Percentiles rank a stretch among this genome's conserved stretches.
phyloP scores from a whole-genome alignment of 64 coral and sea anemone species.

The Astreopora myriophthalma region DNA sequence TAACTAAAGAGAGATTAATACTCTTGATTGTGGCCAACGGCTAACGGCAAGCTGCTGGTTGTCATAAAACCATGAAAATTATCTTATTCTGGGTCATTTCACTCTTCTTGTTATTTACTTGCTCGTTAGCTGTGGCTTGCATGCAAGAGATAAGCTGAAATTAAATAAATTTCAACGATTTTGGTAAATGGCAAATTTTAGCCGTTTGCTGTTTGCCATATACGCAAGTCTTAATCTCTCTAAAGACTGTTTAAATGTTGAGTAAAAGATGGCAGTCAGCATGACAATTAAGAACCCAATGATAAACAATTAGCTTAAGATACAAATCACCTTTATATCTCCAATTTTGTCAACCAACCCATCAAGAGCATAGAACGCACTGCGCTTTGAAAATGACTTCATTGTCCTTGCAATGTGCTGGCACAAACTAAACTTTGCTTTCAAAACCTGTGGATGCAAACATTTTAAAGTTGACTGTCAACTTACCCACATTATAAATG shows the following conservation, averaged over 20 bases:
- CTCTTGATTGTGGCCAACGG: no score
- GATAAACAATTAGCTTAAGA: background rate
- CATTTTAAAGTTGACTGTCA: background rate
- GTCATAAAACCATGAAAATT: no score
- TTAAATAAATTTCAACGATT: no score
- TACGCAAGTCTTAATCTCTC: no score
- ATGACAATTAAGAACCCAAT: background rate
- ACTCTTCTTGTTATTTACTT: no score
- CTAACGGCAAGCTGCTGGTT: no score
- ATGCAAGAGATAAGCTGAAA: no score
- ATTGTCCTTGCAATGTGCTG: slow-evolving; percentile 77
- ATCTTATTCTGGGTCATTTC: no score
- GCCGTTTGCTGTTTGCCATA: no score
- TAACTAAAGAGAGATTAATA: no score
- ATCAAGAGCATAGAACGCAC: slow-evolving; percentile 94
- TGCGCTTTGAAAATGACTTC: slow-evolving; percentile 88
- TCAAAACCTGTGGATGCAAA: slow-evolving; percentile 72
- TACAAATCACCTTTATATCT: slow-evolving; percentile 83
- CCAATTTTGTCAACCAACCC: slow-evolving; percentile 98
- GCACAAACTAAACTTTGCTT: slow-evolving; percentile 92
- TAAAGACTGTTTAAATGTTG: background rate
- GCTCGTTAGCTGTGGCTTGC: no score
- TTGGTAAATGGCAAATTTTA: no score
- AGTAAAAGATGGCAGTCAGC: background rate
- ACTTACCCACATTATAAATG: background rate